Base-by-base conservation (phyloP, 2,888 invertebrate genomes). In the Amphipyra berbera region DNA sequence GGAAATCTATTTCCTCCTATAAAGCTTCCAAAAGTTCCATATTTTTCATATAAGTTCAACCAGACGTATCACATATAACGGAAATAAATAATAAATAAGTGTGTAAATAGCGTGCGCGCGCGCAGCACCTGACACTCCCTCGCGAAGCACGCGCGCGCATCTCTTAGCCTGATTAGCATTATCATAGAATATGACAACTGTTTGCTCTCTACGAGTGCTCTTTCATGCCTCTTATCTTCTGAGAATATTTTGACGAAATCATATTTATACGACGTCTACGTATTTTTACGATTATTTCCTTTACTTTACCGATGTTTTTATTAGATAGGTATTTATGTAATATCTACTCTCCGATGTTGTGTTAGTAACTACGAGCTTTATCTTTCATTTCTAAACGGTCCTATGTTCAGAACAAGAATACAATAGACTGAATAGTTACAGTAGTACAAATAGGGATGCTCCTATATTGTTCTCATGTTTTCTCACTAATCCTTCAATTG, bases 91-190 rank as follows among this genome's bases (percentile, higher is more conserved):
- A 55, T 73, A 77, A 76, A 68, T 64, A 67, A 62, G 68, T 67
- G 64, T 61, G 54, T 61, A 45, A 13, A 33, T 21, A 68, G 62
- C 63, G 58, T 58, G 64, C 62, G 61, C 64, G 61, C 70, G 65
- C 66, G 61, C 61, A 66, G 61, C 78, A 81, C 79, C 81, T 81
- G 81, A 73, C 78, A 73, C 81, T 74, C 71, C 74, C 76, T 71
- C 72, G 84, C 69, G 81, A 82, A 78, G 71, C 73, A 73, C 75
- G 77, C 82, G 79, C 76, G 69, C 74, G 82, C 84, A 81, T 83
- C 79, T 76, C 79, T 76, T 63, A 68, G 62, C 66, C 70, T 76
- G 79, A 83, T 84, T 83, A 83, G 71, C 82, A 74, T 74, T 76
- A 67, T 78, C 79, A 72, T 70, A 78, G 73, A 74, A 65, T 57